A percentile compares a stretch with the other conserved stretches of the same genome.
Conservation (phyloP, 1,140 invertebrate species). For the Neodiprion fabricii region DNA sequence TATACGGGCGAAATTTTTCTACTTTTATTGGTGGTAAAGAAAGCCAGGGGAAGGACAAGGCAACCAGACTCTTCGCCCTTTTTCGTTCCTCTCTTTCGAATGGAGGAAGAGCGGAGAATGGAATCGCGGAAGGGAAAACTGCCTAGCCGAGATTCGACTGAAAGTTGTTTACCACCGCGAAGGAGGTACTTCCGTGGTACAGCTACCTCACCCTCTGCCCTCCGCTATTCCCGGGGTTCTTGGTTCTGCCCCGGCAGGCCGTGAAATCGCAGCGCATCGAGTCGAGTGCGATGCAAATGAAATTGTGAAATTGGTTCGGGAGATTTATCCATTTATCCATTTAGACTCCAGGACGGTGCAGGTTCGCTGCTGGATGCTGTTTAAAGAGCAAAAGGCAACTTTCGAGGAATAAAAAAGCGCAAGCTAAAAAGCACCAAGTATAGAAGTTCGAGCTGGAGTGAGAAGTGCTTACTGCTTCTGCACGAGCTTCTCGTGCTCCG, state of each 20-base stretch:
- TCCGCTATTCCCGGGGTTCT: neutral
- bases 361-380: neutral
- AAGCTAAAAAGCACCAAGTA: constrained; percentile 25
- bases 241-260: constrained; percentile 21
- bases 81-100: neutral
- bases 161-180: constrained; percentile 7
- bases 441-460: neutral
- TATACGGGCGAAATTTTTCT: constrained; percentile 2
- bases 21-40: constrained; percentile 2
- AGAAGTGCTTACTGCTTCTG: constrained; percentile 15
- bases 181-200: constrained; percentile 1
- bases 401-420: neutral
- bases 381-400: neutral
- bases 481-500: neutral
- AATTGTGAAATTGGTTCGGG: constrained; percentile 46
- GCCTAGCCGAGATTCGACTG: neutral
- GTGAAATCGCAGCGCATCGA: constrained; percentile 38
- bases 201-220: neutral
- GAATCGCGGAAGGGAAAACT: neutral
- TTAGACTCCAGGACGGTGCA: constrained; percentile 27
- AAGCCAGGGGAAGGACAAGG: neutral
- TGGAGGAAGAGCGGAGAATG: constrained; percentile 4
- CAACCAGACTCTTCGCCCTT: neutral
- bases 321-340: constrained; percentile 49
- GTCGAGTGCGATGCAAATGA: constrained; percentile 44